Percentiles rank a stretch among this genome's conserved stretches.
Evolutionary conservation across 2,797 vertebrate genomes (phyloP).

Genomic region (Echeneis naucrates): DNA sequence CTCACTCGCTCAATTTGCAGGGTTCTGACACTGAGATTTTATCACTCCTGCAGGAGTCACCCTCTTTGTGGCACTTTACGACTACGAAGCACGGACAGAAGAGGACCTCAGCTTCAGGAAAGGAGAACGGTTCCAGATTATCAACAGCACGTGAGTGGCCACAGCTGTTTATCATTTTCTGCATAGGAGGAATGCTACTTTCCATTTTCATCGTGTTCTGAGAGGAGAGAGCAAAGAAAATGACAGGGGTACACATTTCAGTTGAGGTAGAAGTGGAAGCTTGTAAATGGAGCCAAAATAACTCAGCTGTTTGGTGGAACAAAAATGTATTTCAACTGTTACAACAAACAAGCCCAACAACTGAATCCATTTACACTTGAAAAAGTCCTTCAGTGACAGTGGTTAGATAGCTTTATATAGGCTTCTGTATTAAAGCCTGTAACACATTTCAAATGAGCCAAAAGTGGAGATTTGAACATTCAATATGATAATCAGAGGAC

Average conservation of each 20-base stretch:
- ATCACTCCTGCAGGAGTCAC: constrained; percentile 89
- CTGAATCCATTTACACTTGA: not conserved
- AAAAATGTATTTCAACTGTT: constrained; percentile 9
- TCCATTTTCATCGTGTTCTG: constrained; percentile 2
- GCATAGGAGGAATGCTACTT: constrained; percentile 5
- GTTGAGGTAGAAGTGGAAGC: constrained; percentile 20
- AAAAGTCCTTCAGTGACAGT: not conserved
- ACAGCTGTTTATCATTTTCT: constrained; percentile 40
- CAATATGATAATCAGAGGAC: constrained; percentile 27
- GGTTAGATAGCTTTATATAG: not conserved
- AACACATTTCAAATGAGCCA: not conserved
- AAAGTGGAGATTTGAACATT: constrained; percentile 28
- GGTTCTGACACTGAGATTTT: constrained; percentile 38
- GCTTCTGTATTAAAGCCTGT: constrained; percentile 3
- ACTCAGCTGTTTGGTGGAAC: constrained; percentile 4
- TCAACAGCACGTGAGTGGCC: constrained; percentile 97
- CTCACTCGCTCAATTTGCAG: constrained; percentile 33
- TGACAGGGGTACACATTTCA: not conserved
- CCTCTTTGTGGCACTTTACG: constrained; percentile 97
- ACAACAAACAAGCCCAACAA: not conserved
- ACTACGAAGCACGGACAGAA: constrained; percentile 97
- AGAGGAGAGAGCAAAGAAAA: not conserved
- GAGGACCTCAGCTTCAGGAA: constrained; percentile 98
- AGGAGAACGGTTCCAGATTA: constrained; percentile 97
- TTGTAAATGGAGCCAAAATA: constrained; percentile 21